phyloP scores from a whole-genome alignment of 2,888 invertebrate genomes.

The Villa cingulata region DNA sequence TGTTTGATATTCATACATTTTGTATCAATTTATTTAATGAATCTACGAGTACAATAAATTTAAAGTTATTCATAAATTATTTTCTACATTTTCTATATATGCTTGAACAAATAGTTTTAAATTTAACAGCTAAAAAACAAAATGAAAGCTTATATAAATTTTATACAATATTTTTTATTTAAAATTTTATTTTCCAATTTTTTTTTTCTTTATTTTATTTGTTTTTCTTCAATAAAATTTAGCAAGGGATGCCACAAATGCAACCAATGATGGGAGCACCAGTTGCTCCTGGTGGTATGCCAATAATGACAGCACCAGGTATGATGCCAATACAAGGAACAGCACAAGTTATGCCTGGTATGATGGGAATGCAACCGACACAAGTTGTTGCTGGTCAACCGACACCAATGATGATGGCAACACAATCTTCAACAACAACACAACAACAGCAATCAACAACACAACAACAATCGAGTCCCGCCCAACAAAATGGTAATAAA shows the following conservation, averaged over 20 bases:
- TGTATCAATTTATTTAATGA: no score
- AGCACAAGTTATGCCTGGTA: constrained; percentile 8
- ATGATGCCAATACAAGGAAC: constrained; percentile 24
- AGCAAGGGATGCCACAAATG: constrained; percentile 34
- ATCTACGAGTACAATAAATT: no score
- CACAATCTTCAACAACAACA: no score
- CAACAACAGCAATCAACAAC: constrained; percentile 23
- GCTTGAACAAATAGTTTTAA: no score
- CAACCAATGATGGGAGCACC: constrained; percentile 30
- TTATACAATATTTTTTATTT: constrained; percentile 2
- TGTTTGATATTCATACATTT: no score
- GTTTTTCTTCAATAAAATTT: not conserved
- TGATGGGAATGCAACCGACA: constrained; percentile 16
- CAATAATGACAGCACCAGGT: constrained; percentile 28
- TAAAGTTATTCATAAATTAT: no score
- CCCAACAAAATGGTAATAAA: constrained; percentile 34
- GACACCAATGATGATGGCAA: constrained; percentile 22
- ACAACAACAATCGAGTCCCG: constrained; percentile 21
- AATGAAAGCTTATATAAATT: no score
- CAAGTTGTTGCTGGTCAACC: constrained; percentile 21
- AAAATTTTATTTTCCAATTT: constrained; percentile 7
- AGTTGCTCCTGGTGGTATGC: constrained; percentile 12
- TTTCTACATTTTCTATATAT: no score
- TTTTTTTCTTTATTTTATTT: constrained; percentile 1
- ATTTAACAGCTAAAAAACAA: no score